A percentile compares a stretch with the other conserved stretches of the same genome.
Conservation (phyloP, 2,888 invertebrate genomes). For the Lutraria lutraria region DNA sequence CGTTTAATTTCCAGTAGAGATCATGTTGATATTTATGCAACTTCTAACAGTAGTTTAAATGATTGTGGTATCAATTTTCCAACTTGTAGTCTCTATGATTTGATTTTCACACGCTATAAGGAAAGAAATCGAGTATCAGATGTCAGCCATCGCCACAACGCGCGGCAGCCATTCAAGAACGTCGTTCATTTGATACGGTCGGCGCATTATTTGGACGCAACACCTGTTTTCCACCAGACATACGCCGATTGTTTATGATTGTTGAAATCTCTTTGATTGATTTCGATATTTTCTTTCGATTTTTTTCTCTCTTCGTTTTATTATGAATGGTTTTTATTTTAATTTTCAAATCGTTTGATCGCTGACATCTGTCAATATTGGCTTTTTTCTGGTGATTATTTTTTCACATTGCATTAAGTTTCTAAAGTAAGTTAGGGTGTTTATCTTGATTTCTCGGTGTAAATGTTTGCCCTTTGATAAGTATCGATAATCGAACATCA, state of each 20-base stretch:
- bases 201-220: conserved; percentile 27
- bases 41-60: conserved; percentile 19
- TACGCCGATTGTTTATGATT: background rate
- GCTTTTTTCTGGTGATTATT: background rate
- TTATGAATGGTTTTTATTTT: background rate
- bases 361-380: conserved; percentile 14
- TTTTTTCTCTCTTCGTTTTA: background rate
- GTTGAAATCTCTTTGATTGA: conserved; percentile 35
- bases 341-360: background rate
- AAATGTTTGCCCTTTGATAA: conserved; percentile 2
- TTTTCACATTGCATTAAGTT: conserved; percentile 17
- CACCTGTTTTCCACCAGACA: conserved; percentile 20
- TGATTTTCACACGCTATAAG: conserved; percentile 43
- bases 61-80: conserved; percentile 23
- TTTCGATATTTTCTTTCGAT: conserved; percentile 44
- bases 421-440: background rate
- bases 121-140: conserved; percentile 19
- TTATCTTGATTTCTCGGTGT: background rate
- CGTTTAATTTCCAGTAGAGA: conserved; percentile 26
- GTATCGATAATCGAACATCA: conserved; percentile 19
- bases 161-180: conserved; percentile 10
- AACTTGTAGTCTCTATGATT: conserved; percentile 37
- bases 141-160: conserved; percentile 15
- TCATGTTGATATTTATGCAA: conserved; percentile 30
- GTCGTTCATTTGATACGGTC: conserved; percentile 16